Evolutionary conservation across 2,888 invertebrate genomes (phyloP).

Genomic region (Trissoscelio sp.): DNA sequence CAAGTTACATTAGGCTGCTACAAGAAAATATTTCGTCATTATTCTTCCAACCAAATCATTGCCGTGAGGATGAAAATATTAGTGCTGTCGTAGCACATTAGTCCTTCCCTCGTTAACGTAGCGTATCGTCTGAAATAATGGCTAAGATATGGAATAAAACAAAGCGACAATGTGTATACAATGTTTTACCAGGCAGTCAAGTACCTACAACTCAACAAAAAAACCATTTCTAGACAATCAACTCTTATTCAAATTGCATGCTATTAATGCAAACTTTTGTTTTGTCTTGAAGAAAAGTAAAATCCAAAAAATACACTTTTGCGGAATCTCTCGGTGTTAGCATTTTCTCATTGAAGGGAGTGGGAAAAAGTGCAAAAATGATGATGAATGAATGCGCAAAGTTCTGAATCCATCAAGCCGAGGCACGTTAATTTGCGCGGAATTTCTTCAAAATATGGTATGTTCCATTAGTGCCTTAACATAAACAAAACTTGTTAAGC

Average conservation of each 20-base stretch:
- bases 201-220: background rate
- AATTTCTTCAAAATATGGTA: slow-evolving; percentile 49
- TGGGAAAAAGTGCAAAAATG: slow-evolving; percentile 12
- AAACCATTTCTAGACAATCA: background rate
- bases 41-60: slow-evolving; percentile 21
- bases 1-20: slow-evolving; percentile 42
- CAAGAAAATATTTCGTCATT: slow-evolving; percentile 42
- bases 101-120: slow-evolving; percentile 27
- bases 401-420: slow-evolving; percentile 27
- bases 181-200: background rate
- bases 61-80: slow-evolving; percentile 26
- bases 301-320: background rate
- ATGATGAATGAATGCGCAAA: slow-evolving; percentile 40
- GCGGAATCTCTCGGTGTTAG: slow-evolving; percentile 6
- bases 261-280: background rate
- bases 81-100: slow-evolving; percentile 17
- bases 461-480: slow-evolving; percentile 43
- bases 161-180: background rate
- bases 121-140: slow-evolving; percentile 10
- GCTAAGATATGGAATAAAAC: slow-evolving; percentile 7
- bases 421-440: slow-evolving; percentile 33
- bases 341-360: slow-evolving; percentile 30
- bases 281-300: too few species aligned
- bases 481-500: slow-evolving; percentile 59
- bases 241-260: background rate